Conservation (phyloP, 1,140 invertebrate species). For the Diprion similis region DNA sequence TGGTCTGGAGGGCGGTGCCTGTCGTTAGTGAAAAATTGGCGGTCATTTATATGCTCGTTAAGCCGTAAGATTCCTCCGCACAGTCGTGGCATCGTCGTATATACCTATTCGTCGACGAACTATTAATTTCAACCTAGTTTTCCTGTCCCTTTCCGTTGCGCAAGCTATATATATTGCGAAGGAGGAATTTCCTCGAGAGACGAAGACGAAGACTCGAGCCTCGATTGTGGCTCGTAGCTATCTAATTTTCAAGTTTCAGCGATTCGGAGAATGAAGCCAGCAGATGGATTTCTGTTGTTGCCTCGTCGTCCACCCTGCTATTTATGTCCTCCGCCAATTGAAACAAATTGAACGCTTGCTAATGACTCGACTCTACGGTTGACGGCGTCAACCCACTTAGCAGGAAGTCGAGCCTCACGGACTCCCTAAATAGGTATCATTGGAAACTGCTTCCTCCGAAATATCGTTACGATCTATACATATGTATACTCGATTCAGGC, state of each 20-base stretch:
- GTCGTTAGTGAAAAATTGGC: constrained; percentile 35
- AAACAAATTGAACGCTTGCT: background rate
- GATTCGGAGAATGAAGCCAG: background rate
- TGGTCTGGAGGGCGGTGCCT: constrained; percentile 9
- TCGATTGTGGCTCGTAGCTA: background rate
- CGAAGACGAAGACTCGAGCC: too few relatives aligned
- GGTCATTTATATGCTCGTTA: constrained; percentile 49
- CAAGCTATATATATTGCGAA: background rate
- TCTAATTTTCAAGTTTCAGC: background rate
- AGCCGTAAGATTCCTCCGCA: constrained; percentile 25
- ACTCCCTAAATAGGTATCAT: too few relatives aligned
- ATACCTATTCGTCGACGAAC: constrained; percentile 28
- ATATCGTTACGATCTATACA: too few relatives aligned
- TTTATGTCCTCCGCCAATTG: background rate
- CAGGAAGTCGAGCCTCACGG: background rate
- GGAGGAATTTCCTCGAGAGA: background rate
- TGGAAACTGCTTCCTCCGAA: too few relatives aligned
- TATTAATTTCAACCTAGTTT: constrained; percentile 34
- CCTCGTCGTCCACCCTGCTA: background rate
- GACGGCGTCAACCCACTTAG: background rate
- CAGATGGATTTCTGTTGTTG: background rate
- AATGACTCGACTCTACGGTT: background rate
- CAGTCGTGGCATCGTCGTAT: background rate
- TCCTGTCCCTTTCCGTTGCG: constrained; percentile 34
- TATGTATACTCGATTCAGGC: too few relatives aligned